A percentile compares a stretch with the other conserved stretches of the same genome.
phyloP scores from a whole-genome alignment of 2,888 invertebrate species.

The Mythimna loreyi region DNA sequence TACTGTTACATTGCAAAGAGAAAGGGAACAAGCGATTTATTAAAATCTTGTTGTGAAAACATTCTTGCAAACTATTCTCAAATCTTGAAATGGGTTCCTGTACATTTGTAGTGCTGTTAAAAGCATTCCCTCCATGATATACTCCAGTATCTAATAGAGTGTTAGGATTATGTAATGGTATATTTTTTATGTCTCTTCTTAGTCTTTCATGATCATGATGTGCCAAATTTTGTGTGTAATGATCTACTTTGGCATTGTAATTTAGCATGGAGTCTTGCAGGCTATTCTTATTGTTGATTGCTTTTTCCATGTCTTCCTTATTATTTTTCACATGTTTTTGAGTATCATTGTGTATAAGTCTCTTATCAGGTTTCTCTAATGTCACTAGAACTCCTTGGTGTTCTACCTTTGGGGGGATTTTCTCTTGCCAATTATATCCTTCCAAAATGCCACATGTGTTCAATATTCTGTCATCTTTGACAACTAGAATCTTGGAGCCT shows the following conservation, averaged over 20 bases:
- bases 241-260: slow-evolving; percentile 31
- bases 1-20: slow-evolving; percentile 92
- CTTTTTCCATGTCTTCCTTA: slow-evolving; percentile 6
- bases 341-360: slow-evolving; percentile 48
- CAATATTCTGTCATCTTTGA: slow-evolving; percentile 94
- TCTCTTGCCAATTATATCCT: slow-evolving; percentile 92
- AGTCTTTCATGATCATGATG: slow-evolving; percentile 59
- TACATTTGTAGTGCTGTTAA: slow-evolving; percentile 88
- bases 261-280: slow-evolving; percentile 14
- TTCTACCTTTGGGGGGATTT: slow-evolving; percentile 91
- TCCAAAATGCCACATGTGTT: slow-evolving; percentile 95
- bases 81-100: slow-evolving; percentile 95
- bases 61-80: slow-evolving; percentile 94
- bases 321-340: slow-evolving; percentile 2
- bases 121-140: slow-evolving; percentile 94
- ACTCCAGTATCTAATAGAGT: slow-evolving; percentile 93
- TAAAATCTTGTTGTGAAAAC: slow-evolving; percentile 95
- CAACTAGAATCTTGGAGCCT: slow-evolving; percentile 95
- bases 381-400: slow-evolving; percentile 90
- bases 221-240: slow-evolving; percentile 27
- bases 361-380: slow-evolving; percentile 79
- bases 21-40: slow-evolving; percentile 93
- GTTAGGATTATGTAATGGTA: slow-evolving; percentile 84
- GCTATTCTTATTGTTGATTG: slow-evolving; percentile 8
- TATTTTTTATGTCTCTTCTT: slow-evolving; percentile 78